phyloP scores from a whole-genome alignment of 2,888 invertebrate genomes.

The Pterostichus madidus region DNA sequence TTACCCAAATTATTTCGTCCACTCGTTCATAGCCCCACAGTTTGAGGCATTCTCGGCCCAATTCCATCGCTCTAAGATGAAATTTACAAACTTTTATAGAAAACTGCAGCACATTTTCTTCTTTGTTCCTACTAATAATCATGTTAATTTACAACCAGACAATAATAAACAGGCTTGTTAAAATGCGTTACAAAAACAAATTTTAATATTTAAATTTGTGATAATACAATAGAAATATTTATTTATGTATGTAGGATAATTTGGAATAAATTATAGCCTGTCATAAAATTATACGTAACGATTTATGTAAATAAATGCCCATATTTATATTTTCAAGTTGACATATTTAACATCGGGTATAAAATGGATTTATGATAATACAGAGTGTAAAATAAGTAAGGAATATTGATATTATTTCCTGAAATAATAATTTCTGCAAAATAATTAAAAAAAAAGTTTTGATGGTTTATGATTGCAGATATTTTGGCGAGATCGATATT shows the following conservation, averaged over 20 bases:
- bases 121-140: no score
- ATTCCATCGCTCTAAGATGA: conserved; percentile 91
- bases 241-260: neutral
- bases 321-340: conserved; percentile 6
- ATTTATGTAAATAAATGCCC: neutral
- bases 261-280: conserved; percentile 1
- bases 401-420: no score
- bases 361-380: no score
- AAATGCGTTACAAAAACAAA: neutral
- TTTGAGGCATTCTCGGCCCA: conserved; percentile 96
- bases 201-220: neutral
- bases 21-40: conserved; percentile 98
- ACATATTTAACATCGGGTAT: no score
- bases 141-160: neutral
- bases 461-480: no score
- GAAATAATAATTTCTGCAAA: no score
- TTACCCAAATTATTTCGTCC: conserved; percentile 99
- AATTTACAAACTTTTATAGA: conserved; percentile 45
- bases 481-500: no score
- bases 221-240: neutral
- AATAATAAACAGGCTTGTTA: neutral
- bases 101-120: no score
- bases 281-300: neutral
- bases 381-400: no score
- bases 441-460: no score